Evolutionary conservation across 2,888 invertebrate species (phyloP).

Genomic region (Platycheirus rosarum): DNA sequence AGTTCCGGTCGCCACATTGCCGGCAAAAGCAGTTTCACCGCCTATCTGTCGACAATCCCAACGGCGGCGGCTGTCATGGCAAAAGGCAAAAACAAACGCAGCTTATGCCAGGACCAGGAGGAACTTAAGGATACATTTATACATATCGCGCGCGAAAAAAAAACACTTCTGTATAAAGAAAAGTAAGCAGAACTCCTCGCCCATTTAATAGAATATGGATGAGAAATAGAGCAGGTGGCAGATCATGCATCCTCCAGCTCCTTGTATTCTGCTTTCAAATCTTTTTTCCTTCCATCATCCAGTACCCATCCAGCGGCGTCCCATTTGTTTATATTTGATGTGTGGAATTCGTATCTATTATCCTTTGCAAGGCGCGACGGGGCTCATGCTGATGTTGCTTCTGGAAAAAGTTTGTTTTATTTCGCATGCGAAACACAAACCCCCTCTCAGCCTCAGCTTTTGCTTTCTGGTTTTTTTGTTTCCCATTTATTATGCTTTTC

Average conservation of each 20-base stretch:
- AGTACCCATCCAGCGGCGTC: slow-evolving; percentile 24
- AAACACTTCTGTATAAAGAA: slow-evolving; percentile 9
- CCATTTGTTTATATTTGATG: slow-evolving; percentile 68
- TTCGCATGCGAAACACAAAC: background rate
- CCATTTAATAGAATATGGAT: slow-evolving; percentile 72
- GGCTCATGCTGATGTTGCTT: background rate
- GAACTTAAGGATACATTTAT: slow-evolving; percentile 53
- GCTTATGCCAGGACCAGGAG: slow-evolving; percentile 36
- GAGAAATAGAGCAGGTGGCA: slow-evolving; percentile 72
- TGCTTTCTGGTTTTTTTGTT: background rate
- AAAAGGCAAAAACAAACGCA: slow-evolving; percentile 36
- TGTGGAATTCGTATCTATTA: slow-evolving; percentile 40
- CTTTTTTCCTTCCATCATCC: slow-evolving; percentile 3
- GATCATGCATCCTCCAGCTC: slow-evolving; percentile 58
- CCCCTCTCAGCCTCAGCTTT: no score
- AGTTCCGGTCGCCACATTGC: slow-evolving; percentile 48
- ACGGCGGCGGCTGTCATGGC: background rate
- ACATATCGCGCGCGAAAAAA: slow-evolving; percentile 27
- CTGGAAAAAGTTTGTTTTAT: slow-evolving; percentile 47
- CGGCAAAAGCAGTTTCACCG: slow-evolving; percentile 38
- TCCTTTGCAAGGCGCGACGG: background rate
- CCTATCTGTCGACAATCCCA: slow-evolving; percentile 43
- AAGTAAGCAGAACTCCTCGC: slow-evolving; percentile 45
- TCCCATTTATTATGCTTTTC: slow-evolving; percentile 62
- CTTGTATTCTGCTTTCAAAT: slow-evolving; percentile 41